phyloP scores from a whole-genome alignment of 2,888 invertebrate species.

The Steinernema hermaphroditum region DNA sequence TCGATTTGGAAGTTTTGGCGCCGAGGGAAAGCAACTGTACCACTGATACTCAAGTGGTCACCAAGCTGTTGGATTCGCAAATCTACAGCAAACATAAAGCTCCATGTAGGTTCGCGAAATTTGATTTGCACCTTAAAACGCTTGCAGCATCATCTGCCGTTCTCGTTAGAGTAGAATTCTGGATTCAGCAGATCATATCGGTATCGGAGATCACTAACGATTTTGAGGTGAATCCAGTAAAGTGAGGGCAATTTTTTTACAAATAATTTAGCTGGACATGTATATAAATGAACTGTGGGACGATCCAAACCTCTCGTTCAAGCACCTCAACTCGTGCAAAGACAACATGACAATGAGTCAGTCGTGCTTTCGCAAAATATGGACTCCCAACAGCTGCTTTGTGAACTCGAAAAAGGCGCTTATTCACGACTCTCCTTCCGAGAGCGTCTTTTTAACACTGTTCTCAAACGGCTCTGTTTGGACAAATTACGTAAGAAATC shows the following conservation, averaged over 20 bases:
- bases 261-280: slow-evolving; percentile 60
- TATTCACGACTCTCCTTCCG: slow-evolving; percentile 53
- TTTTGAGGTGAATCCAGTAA: slow-evolving; percentile 55
- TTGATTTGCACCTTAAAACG: background rate
- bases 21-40: background rate
- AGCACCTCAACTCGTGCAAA: slow-evolving; percentile 64
- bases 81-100: background rate
- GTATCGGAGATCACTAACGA: slow-evolving; percentile 65
- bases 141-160: slow-evolving; percentile 59
- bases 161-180: slow-evolving; percentile 65
- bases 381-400: slow-evolving; percentile 50
- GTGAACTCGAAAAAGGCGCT: slow-evolving; percentile 54
- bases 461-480: slow-evolving; percentile 58
- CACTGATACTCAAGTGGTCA: background rate
- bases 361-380: slow-evolving; percentile 52
- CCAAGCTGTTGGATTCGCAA: background rate
- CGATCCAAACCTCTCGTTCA: slow-evolving; percentile 61
- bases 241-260: background rate
- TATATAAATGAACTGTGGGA: slow-evolving; percentile 66
- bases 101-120: background rate
- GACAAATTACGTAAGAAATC: slow-evolving; percentile 50
- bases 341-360: slow-evolving; percentile 64
- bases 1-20: background rate
- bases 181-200: slow-evolving; percentile 66
- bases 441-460: slow-evolving; percentile 54